phyloP scores from a whole-genome alignment of 1,140 invertebrate species.

The Dolichoris vasculosae region DNA sequence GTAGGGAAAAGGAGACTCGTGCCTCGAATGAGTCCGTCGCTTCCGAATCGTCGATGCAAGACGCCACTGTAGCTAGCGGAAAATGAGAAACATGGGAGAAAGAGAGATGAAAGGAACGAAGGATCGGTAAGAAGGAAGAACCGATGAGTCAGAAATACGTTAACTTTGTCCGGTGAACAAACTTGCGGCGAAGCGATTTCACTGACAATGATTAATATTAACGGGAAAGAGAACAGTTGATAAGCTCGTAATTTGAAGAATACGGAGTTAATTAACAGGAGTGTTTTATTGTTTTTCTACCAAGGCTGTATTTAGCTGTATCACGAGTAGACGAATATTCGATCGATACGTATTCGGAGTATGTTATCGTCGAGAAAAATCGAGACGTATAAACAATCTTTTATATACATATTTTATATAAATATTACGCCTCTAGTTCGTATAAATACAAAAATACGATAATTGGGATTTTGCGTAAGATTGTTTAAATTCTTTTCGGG shows the following conservation, averaged over 20 bases:
- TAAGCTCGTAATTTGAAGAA: constrained; percentile 16
- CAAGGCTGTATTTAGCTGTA: background rate
- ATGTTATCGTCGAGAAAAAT: too few relatives aligned
- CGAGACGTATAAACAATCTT: too few relatives aligned
- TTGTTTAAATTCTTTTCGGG: too few relatives aligned
- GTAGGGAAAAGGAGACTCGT: background rate
- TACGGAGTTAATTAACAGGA: background rate
- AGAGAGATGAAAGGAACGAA: background rate
- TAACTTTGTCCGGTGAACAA: constrained; percentile 8
- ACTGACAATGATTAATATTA: background rate
- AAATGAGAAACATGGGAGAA: constrained; percentile 17
- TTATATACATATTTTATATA: too few relatives aligned
- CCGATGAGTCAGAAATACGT: constrained; percentile 21
- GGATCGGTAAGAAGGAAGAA: background rate
- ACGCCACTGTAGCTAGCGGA: background rate
- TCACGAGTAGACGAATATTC: background rate
- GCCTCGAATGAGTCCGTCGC: constrained; percentile 15
- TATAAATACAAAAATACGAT: too few relatives aligned
- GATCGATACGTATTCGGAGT: background rate
- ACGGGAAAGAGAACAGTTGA: background rate
- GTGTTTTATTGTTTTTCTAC: background rate
- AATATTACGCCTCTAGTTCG: too few relatives aligned
- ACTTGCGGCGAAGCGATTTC: background rate
- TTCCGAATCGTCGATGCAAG: constrained; percentile 2
- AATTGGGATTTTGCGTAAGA: too few relatives aligned